These are phyloP conservation scores for Oreochromis aureus DNA, from an alignment of 2,113 vertebrate species.

Conservation along the genomic window DNA sequence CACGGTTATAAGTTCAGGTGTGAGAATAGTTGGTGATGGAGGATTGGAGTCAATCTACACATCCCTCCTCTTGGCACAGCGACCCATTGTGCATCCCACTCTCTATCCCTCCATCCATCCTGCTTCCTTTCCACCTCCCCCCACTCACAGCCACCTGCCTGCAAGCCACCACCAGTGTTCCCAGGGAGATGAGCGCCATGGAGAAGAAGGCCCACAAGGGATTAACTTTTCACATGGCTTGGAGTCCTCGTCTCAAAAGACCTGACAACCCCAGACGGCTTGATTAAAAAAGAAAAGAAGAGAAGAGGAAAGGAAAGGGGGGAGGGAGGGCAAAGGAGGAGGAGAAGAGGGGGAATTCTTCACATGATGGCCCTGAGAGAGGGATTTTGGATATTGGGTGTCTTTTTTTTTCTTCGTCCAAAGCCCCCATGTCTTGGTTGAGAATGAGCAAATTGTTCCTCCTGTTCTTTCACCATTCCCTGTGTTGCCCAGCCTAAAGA, in stretches of 20 bases:
- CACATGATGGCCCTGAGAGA: constrained; percentile 79
- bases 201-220: constrained; percentile 76
- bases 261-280: constrained; percentile 82
- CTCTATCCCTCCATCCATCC: constrained; percentile 28
- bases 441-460: constrained; percentile 76
- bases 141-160: constrained; percentile 60
- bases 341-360: constrained; percentile 71
- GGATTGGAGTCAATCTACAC: constrained; percentile 1
- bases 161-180: constrained; percentile 72
- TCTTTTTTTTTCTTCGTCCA: constrained; percentile 59
- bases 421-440: constrained; percentile 65
- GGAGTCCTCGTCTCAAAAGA: constrained; percentile 79
- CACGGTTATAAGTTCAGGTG: not conserved
- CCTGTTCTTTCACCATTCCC: constrained; percentile 54
- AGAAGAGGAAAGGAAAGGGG: constrained; percentile 60
- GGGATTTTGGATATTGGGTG: constrained; percentile 79
- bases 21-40: constrained; percentile 6
- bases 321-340: constrained; percentile 48
- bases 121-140: constrained; percentile 1
- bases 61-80: constrained; percentile 34
- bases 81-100: constrained; percentile 45
- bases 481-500: constrained; percentile 43
- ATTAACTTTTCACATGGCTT: constrained; percentile 86
- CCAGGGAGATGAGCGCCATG: constrained; percentile 78
- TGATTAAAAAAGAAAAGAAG: constrained; percentile 82